These are phyloP conservation scores for Eretmochelys imbricata DNA, from an alignment of 2,113 vertebrate genomes.

Conservation along the genomic window DNA sequence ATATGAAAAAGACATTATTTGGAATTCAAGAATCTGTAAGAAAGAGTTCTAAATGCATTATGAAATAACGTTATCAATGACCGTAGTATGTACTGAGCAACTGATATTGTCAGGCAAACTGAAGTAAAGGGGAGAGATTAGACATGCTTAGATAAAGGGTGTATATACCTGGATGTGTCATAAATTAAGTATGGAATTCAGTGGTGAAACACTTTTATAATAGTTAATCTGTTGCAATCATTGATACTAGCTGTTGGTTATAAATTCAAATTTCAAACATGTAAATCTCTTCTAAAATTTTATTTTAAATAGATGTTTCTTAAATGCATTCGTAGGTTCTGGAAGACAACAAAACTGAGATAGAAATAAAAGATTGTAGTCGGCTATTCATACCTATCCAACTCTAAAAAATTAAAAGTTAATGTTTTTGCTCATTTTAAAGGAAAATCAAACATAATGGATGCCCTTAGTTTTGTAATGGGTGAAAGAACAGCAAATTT, in stretches of 20 bases:
- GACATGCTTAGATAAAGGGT: neutral
- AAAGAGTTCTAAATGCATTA: neutral
- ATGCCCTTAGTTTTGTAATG: conserved; percentile 93
- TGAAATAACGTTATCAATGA: neutral
- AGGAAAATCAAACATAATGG: conserved; percentile 98
- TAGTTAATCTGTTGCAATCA: neutral
- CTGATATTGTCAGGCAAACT: rapidly evolving
- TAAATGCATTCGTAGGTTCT: neutral
- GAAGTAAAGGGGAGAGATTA: neutral
- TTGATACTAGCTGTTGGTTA: neutral
- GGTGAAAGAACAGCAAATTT: conserved; percentile 86
- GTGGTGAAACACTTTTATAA: rapidly evolving
- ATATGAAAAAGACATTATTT: neutral
- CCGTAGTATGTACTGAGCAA: neutral
- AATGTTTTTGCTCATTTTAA: neutral
- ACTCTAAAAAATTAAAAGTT: neutral
- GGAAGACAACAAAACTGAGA: neutral
- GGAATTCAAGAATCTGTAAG: neutral
- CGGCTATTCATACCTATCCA: neutral
- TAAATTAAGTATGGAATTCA: neutral
- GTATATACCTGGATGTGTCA: neutral
- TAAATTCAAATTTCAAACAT: neutral
- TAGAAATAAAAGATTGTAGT: neutral
- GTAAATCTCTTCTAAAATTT: neutral
- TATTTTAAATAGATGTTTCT: neutral